Base-by-base conservation (phyloP, 2,113 vertebrate species). In the Hystrix cristata region DNA sequence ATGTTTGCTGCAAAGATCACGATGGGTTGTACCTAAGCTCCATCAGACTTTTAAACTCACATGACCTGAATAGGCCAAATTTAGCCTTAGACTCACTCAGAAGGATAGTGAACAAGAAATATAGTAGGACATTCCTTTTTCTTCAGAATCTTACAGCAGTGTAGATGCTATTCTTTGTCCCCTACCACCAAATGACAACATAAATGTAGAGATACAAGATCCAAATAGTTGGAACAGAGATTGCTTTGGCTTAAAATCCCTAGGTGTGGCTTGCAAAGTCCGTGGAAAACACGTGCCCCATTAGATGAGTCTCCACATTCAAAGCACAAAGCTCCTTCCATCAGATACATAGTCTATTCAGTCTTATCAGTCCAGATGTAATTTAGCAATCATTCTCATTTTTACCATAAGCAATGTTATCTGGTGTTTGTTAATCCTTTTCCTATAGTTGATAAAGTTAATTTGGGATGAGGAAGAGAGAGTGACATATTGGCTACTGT, bases 401-500 rank as follows among this genome's bases (percentile, higher is more conserved):
- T 97, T 94, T 93, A 82, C 71, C 78, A 67, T 94, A 79, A 94
- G 78, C 72, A 94, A 3, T 91, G 38, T 87, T 96, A 82, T 65
- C 51, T 95, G 71, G 19, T 95, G 18, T 96, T 98, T 93, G 78
- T 95, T 96, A 94, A 74, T 96, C 82, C 67, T 95, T 94, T 96
- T 60, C 69, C 48, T 69, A 51, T 72, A 82, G 81, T 94, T 97
- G 60, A 62, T 97, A 96, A 96, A 87, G 69, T 95, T 95, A 96
- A 88, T 95, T 97, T 90, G 21, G 88, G 88, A 84, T 74, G 69
- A 86, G n/a, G 79, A 96, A 87, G 76, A 94, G 78, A 93, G 81
- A 90, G n/a, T 97, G 96, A 91, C 72, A 86, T 96, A 90, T 81
- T 97, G 95, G 89, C 91, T 92, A 95, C 64, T 78, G 96, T 97